These are phyloP conservation scores for Diadophis punctatus DNA, from an alignment of 2,113 vertebrate species.

Conservation along the genomic window DNA sequence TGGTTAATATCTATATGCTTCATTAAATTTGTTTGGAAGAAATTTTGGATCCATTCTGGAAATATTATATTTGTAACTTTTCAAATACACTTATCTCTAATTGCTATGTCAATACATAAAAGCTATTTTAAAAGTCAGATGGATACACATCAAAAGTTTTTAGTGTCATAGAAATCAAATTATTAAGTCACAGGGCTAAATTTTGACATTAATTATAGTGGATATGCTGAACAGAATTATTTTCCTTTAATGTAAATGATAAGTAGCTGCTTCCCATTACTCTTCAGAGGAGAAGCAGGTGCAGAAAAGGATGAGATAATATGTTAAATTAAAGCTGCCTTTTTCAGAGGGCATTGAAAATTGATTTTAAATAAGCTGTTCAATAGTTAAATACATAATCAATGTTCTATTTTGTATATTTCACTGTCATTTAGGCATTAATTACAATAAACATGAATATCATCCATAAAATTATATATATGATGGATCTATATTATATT, in stretches of 20 bases:
- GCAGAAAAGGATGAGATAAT: constrained; percentile 65
- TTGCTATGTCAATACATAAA: neutral
- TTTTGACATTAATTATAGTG: constrained; percentile 53
- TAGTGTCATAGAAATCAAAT: constrained; percentile 32
- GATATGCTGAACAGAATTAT: constrained; percentile 49
- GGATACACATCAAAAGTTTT: constrained; percentile 38
- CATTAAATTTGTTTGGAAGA: neutral
- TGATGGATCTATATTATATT: neutral
- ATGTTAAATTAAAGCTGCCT: constrained; percentile 70
- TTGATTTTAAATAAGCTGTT: constrained; percentile 71
- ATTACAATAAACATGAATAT: constrained; percentile 43
- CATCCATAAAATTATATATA: constrained; percentile 34
- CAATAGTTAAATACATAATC: constrained; percentile 60
- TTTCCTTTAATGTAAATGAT: constrained; percentile 49
- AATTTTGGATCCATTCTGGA: neutral
- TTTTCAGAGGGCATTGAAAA: constrained; percentile 65
- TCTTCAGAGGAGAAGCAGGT: constrained; percentile 67
- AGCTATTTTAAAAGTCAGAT: neutral
- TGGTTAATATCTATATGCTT: neutral
- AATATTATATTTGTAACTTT: neutral
- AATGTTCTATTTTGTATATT: constrained; percentile 55
- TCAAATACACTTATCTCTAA: neutral
- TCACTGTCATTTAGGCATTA: constrained; percentile 46
- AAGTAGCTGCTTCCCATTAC: constrained; percentile 64
- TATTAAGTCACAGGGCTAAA: constrained; percentile 29